Evolutionary conservation across 2,888 invertebrate genomes (phyloP).

Genomic region (Amiota communis): DNA sequence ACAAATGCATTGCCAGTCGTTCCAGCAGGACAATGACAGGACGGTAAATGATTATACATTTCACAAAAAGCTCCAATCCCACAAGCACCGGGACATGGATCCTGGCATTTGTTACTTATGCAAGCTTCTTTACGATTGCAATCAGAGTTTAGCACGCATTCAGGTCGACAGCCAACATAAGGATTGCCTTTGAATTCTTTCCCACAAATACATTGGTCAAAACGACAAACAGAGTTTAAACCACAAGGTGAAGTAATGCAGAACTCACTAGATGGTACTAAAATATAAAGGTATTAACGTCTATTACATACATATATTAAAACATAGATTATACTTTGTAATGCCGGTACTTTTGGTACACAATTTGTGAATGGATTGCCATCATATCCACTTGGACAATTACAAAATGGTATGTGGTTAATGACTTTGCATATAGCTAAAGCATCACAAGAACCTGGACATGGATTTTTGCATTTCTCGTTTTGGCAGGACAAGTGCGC

Average conservation of each 20-base stretch:
- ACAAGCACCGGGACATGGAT: conserved; percentile 86
- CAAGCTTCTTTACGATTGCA: conserved; percentile 84
- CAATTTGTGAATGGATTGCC: conserved; percentile 79
- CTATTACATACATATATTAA: neutral
- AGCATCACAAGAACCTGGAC: conserved; percentile 80
- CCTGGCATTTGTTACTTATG: conserved; percentile 82
- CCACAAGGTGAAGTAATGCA: conserved; percentile 86
- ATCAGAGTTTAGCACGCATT: conserved; percentile 86
- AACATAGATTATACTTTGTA: conserved; percentile 47
- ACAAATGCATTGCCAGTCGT: conserved; percentile 83
- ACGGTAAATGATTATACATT: conserved; percentile 83
- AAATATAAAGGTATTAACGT: conserved; percentile 11
- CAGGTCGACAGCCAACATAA: conserved; percentile 83
- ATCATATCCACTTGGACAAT: conserved; percentile 76
- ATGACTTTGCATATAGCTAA: conserved; percentile 77
- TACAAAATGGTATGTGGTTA: conserved; percentile 79
- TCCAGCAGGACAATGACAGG: conserved; percentile 80
- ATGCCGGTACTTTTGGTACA: conserved; percentile 70
- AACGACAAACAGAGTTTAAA: conserved; percentile 81
- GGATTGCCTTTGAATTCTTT: conserved; percentile 79
- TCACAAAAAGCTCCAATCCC: conserved; percentile 83
- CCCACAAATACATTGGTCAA: conserved; percentile 79
- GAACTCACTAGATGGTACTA: conserved; percentile 71
- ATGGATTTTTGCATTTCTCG: conserved; percentile 80
- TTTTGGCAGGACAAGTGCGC: conserved; percentile 79